phyloP scores from a whole-genome alignment of 2,888 invertebrate species.

The Perdita meconis region DNA sequence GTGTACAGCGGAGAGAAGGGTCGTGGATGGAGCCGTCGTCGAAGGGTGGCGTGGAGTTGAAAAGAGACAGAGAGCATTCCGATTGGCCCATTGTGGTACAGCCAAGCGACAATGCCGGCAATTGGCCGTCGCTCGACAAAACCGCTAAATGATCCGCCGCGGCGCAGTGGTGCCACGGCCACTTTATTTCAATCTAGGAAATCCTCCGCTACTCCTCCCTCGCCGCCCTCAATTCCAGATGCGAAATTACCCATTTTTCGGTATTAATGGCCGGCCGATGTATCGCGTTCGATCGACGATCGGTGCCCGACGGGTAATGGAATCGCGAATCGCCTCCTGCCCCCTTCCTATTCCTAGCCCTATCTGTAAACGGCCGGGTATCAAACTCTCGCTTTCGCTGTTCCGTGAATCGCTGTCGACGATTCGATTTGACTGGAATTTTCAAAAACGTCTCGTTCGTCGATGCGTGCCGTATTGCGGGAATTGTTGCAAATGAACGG shows the following conservation, averaged over 20 bases:
- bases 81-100: slow-evolving; percentile 85
- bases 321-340: slow-evolving; percentile 69
- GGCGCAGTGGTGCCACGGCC: slow-evolving; percentile 82
- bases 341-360: slow-evolving; percentile 58
- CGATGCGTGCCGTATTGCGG: neutral
- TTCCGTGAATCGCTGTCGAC: slow-evolving; percentile 1
- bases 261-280: slow-evolving; percentile 77
- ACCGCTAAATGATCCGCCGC: slow-evolving; percentile 84
- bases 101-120: slow-evolving; percentile 84
- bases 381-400: slow-evolving; percentile 36
- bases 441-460: neutral
- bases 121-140: slow-evolving; percentile 85
- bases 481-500: too few relatives aligned
- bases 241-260: slow-evolving; percentile 81
- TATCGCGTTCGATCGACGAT: slow-evolving; percentile 71
- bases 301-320: slow-evolving; percentile 73
- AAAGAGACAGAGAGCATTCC: slow-evolving; percentile 83
- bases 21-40: slow-evolving; percentile 62
- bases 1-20: slow-evolving; percentile 56
- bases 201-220: slow-evolving; percentile 72
- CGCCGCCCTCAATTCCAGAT: slow-evolving; percentile 75
- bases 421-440: slow-evolving; percentile 25
- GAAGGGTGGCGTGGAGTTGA: slow-evolving; percentile 71
- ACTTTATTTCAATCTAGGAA: slow-evolving; percentile 84
- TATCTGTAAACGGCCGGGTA: slow-evolving; percentile 27